Base-by-base conservation (phyloP, 2,797 vertebrate species). In the Thunnus albacares region DNA sequence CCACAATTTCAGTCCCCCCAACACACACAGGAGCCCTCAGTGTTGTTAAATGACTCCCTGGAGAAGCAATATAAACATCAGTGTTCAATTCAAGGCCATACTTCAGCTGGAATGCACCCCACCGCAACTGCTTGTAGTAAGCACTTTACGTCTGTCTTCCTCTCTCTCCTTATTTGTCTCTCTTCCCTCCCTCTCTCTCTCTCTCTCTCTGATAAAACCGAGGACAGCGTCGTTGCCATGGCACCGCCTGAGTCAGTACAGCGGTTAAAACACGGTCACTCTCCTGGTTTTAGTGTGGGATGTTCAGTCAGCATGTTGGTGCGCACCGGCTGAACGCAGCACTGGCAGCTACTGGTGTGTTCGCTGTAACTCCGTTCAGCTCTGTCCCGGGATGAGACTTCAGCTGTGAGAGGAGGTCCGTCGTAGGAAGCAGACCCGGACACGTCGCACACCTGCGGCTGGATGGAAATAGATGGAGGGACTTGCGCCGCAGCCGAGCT, bases 221-320 rank as follows among this genome's bases (percentile, higher is more conserved):
- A 22, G 43, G 75, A 71, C 11, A 13, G 87, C 81, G 61, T 87
- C 81, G 93, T 94, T 95, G 73, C 92, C 90, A 95, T 93, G 92
- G 79, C 77, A 79, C 67, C 82, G 71, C 58, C 80, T 90, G 78
- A 90, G 61, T 92, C 84, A 84, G 85, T 69, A 13, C 81, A 63
- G 63, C 33, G 60, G 83, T 89, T 88, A 86, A 88, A 93, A 88
- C 83, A 45, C 74, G 80, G 80, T 82, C 75, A 65, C 81, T 79
- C 85, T 85, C 61, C 66, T 33, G 86, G 55, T 61, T 68, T 33
- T 13, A 15, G 45, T 67, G 80, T 58, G 77, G 71, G 81, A 83
- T 86, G 88, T 89, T 85, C 83, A 71, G 52, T 84, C 81, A 60
- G 83, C 77, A 18, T 56, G 88, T 57, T 33, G 82, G 53, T 47